Conservation (phyloP, 1,140 invertebrate species). For the Probaryconus sp. region DNA sequence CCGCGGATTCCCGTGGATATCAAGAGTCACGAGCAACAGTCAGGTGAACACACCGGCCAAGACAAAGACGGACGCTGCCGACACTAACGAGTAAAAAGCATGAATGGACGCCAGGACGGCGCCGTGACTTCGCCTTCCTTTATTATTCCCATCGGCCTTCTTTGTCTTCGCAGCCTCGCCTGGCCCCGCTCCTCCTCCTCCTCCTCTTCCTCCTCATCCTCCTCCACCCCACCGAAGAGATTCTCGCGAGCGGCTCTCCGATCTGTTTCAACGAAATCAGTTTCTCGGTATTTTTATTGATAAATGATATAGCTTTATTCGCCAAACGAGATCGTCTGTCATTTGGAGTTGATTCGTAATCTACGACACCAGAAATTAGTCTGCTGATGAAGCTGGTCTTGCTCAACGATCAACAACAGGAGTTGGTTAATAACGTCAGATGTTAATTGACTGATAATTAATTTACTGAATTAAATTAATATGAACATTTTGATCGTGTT, state of each 20-base stretch:
- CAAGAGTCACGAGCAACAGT: slow-evolving; percentile 49
- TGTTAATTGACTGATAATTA: too few species aligned
- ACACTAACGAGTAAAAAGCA: slow-evolving; percentile 60
- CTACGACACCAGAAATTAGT: too few species aligned
- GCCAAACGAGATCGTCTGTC: slow-evolving; percentile 6
- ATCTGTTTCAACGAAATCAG: slow-evolving; percentile 35
- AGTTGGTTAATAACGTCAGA: too few species aligned
- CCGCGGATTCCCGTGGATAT: slow-evolving; percentile 41
- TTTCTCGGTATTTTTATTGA: slow-evolving; percentile 30
- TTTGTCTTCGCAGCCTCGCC: slow-evolving; percentile 30
- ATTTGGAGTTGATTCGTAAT: neutral
- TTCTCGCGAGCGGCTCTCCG: too few species aligned
- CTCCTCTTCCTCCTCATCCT: slow-evolving; percentile 21
- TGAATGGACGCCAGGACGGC: slow-evolving; percentile 60
- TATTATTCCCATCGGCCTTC: slow-evolving; percentile 43
- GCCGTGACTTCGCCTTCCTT: slow-evolving; percentile 49
- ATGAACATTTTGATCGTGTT: too few species aligned
- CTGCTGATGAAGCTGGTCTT: too few species aligned
- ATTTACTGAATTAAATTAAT: too few species aligned
- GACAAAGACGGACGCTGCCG: slow-evolving; percentile 48
- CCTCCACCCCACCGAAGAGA: neutral
- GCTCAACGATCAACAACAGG: too few species aligned
- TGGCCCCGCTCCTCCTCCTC: slow-evolving; percentile 26
- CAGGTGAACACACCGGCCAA: slow-evolving; percentile 43
- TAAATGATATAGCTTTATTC: slow-evolving; percentile 27